Percentiles rank a stretch among this genome's conserved stretches.
Conservation (phyloP, 2,113 vertebrate genomes). For the Zapornia atra region DNA sequence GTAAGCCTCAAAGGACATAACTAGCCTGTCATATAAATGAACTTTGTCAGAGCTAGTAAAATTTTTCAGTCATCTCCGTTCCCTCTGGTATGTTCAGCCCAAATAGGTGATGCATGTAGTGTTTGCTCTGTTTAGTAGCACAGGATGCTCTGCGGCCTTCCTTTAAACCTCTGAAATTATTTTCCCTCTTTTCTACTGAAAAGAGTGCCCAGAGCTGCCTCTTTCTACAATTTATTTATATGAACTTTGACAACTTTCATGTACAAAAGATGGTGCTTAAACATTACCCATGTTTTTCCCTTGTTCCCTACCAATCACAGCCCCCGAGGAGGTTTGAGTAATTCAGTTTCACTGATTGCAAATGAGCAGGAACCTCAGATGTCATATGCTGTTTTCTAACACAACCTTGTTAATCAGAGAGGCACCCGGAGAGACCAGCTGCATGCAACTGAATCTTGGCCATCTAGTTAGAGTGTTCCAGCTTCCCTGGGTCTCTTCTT, state of each 20-base stretch:
- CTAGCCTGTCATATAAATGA: neutral
- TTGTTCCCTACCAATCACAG: neutral
- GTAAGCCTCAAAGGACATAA: neutral
- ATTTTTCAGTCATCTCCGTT: neutral
- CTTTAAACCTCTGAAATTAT: neutral
- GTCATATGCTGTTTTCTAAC: constrained; percentile 17
- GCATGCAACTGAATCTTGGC: neutral
- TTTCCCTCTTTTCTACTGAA: constrained; percentile 7
- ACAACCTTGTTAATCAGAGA: constrained; percentile 42
- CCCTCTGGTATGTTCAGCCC: neutral
- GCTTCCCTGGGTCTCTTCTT: neutral
- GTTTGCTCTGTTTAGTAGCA: neutral
- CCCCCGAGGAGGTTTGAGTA: neutral
- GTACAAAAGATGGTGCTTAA: constrained; percentile 13
- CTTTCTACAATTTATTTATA: constrained; percentile 24
- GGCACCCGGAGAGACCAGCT: constrained; percentile 23
- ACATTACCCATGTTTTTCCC: neutral
- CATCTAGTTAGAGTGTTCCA: neutral
- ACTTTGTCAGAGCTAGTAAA: neutral
- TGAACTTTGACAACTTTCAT: constrained; percentile 18
- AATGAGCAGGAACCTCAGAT: constrained; percentile 3
- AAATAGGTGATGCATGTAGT: neutral
- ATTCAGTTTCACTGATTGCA: constrained; percentile 44
- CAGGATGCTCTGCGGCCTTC: neutral
- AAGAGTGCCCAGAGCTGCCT: neutral